These are phyloP conservation scores for Hydrotaea cyrtoneurina DNA, from an alignment of 2,888 invertebrate species.

Conservation along the genomic window DNA sequence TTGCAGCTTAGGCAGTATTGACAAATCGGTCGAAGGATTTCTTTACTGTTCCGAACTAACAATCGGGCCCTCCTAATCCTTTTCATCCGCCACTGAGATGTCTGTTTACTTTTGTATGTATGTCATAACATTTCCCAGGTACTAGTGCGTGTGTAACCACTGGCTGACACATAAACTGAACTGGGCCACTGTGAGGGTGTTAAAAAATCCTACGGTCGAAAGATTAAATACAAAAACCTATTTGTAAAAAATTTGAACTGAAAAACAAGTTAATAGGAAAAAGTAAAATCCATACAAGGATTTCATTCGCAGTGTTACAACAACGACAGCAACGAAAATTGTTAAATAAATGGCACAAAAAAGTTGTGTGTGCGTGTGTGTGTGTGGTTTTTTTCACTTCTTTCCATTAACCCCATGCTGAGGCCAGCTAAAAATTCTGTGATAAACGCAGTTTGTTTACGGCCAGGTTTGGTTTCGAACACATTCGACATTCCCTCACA, in stretches of 20 bases:
- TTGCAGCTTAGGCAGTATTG: no score
- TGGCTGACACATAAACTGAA: slow-evolving; percentile 8
- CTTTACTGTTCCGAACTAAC: no score
- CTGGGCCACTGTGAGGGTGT: slow-evolving; percentile 27
- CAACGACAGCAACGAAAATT: slow-evolving; percentile 27
- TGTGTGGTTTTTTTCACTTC: background rate
- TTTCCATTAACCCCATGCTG: slow-evolving; percentile 51
- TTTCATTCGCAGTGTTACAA: slow-evolving; percentile 14
- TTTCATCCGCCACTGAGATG: no score
- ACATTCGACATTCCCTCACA: slow-evolving; percentile 18
- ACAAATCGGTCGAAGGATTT: no score
- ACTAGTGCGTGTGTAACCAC: background rate
- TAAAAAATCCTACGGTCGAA: slow-evolving; percentile 50
- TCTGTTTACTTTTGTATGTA: no score
- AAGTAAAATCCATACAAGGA: background rate
- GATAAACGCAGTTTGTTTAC: slow-evolving; percentile 56
- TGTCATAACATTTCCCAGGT: background rate
- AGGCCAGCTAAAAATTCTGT: slow-evolving; percentile 14
- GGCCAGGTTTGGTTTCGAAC: slow-evolving; percentile 31
- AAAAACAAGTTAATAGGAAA: slow-evolving; percentile 22
- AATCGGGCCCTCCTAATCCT: no score
- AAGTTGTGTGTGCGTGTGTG: no score
- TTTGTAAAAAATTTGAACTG: slow-evolving; percentile 44
- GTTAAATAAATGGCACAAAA: slow-evolving; percentile 32
- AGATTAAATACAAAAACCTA: slow-evolving; percentile 59